phyloP scores from a whole-genome alignment of 1,140 invertebrate genomes.

The Leptopilina boulardi region DNA sequence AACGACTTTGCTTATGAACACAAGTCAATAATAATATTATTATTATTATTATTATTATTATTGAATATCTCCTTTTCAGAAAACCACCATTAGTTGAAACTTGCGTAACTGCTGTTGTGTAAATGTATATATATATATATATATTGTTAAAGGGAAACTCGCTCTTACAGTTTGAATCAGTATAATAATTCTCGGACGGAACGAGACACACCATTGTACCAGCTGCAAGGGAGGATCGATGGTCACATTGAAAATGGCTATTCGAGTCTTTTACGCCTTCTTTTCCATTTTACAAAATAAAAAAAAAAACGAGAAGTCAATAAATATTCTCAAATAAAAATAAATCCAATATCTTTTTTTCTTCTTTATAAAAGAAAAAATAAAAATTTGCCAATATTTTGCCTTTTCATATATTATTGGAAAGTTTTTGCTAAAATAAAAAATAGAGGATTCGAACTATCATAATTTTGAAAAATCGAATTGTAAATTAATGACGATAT shows the following conservation, averaged over 20 bases:
- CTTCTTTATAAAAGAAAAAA: no score
- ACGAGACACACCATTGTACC: constrained; percentile 8
- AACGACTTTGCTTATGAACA: background rate
- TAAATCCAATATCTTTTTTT: background rate
- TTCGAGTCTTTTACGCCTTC: constrained; percentile 1
- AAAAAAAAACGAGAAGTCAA: background rate
- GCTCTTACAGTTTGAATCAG: constrained; percentile 14
- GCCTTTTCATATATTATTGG: no score
- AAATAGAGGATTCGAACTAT: no score
- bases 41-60: constrained; percentile 9
- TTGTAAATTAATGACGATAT: no score
- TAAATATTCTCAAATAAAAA: background rate
- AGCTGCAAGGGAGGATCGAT: constrained; percentile 20
- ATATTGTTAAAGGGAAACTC: constrained; percentile 15
- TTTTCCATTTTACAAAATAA: constrained; percentile 2
- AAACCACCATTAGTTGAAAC: constrained; percentile 13
- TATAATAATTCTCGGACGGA: constrained; percentile 20
- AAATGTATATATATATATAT: no score
- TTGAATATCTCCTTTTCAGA: constrained; percentile 10
- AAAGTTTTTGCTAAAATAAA: no score
- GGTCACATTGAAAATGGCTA: background rate
- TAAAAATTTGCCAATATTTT: no score
- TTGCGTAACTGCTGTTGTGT: constrained; percentile 13
- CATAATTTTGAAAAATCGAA: no score
- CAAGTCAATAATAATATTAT: constrained; percentile 15